Evolutionary conservation across 2,888 invertebrate species (phyloP), one percentile per base, ranked within the genome.

Genomic region (Spilosoma lubricipeda): DNA sequence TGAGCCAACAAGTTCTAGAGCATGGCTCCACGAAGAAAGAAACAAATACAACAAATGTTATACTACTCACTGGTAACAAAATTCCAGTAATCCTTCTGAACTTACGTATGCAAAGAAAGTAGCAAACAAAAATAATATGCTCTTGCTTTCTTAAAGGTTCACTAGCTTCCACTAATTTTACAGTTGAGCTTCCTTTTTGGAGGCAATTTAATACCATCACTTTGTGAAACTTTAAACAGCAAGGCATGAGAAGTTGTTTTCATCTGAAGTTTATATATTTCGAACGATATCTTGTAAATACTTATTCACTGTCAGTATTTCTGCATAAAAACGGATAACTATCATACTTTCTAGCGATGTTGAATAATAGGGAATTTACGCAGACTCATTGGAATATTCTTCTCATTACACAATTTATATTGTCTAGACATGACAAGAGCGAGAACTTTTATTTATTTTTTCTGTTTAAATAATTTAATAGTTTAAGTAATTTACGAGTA

Each of bases 361-460:
- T 56, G 33, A 68, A 33, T 68, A 68, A 68, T 73, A 65, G 15
- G 65, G 1, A n/a, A 27, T 42, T 39, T 23, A 73, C 52, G 56
- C 69, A 73, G 68, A 68, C 68, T 63, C 39, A 39, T 56, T 36
- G 48, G n/a, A 65, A 65, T 67, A 56, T 23, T n/a, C 48, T 30
- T 15, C 52, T 65, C 63, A 45, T 69, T 73, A 73, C 39, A 69
- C 65, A 65, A 73, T 73, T 69, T 69, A 67, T 59, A 45, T 48
- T 42, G 73, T 73, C 73, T 73, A 73, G 73, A 73, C 73, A 69
- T 63, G 52, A 69, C 42, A 72, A 72, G 39, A n/a, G 2, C 9
- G 9, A 56, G 18, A 52, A 36, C 2, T 4, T 23, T 30, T 27
- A 39, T 8, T 13, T 18, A 2, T 48, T 71, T 69, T 42, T 20